Evolutionary conservation across 2,797 vertebrate genomes (phyloP), one percentile per base, ranked within the genome.

Genomic region (Poeciliopsis infans): DNA sequence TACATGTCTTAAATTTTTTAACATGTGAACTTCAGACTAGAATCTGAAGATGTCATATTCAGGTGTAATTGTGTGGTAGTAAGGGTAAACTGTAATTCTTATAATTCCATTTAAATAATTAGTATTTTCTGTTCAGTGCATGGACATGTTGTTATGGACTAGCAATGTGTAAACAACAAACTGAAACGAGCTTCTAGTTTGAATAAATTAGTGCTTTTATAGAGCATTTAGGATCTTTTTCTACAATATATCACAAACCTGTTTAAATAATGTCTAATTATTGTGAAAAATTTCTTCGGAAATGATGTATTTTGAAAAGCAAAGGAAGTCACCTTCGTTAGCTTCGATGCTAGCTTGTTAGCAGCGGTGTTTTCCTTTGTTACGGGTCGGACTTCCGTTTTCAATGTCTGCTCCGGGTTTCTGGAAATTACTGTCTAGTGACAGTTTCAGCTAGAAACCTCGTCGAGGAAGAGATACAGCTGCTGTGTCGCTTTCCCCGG

Each of bases 331-430:
- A 0, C 12, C 0, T 1, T 4, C 4, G 68, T 70, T 16, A 64
- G 33, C 83, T 53, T 68, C 77, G 51, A 69, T 13, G 85, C 75
- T 87, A 86, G 64, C 75, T 89, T 93, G 49, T 81, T 45, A 55
- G 80, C 79, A 79, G 85, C 83, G 86, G 85, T 80, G 88, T 91
- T 94, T 94, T 94, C 92, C 95, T 96, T 96, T 96, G 96, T 96
- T 95, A 96, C 85, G 85, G 84, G 83, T 78, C 87, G 81, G 93
- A 95, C 95, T 96, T 96, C 95, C 95, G 93, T 94, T 95, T 94
- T 92, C 81, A 93, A 94, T 91, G 93, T 64, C 89, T 89, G 85
- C 83, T 91, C 89, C 89, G 91, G 92, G 85, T 90, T 93, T 93
- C 91, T 93, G 91, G 92, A 94, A 94, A 89, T 87, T 90, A 78